Evolutionary conservation across 2,113 vertebrate genomes (phyloP).

Genomic region (Helogale parvula): DNA sequence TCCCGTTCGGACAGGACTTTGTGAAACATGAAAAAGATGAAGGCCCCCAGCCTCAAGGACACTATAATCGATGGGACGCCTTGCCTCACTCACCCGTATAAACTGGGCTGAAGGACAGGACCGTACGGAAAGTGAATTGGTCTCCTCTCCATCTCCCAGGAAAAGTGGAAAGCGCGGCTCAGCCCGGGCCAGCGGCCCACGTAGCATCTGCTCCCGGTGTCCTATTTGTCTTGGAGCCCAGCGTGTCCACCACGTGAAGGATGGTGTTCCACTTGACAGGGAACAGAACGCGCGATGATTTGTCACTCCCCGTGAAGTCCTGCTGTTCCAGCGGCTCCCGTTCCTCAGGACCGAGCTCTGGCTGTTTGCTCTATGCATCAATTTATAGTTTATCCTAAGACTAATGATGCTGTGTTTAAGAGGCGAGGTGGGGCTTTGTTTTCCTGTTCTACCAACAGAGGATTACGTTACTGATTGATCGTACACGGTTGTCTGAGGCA

Average conservation of each 20-base stretch:
- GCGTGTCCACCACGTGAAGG: background rate
- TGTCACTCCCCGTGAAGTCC: slow-evolving; percentile 63
- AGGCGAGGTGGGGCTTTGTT: slow-evolving; percentile 69
- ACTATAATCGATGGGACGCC: background rate
- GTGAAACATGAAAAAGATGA: background rate
- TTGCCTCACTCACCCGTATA: background rate
- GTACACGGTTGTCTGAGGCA: slow-evolving; percentile 26
- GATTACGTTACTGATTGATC: slow-evolving; percentile 61
- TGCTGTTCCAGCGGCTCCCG: slow-evolving; percentile 63
- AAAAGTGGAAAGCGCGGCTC: background rate
- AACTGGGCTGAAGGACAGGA: slow-evolving; percentile 42
- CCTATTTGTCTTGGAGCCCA: slow-evolving; percentile 37
- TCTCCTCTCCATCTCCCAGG: background rate
- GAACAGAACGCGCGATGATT: slow-evolving; percentile 13
- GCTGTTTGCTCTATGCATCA: slow-evolving; percentile 55
- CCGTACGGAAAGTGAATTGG: background rate
- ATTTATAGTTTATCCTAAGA: slow-evolving; percentile 68
- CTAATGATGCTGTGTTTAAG: slow-evolving; percentile 48
- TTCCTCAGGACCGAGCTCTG: background rate
- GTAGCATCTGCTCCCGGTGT: background rate
- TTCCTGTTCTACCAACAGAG: slow-evolving; percentile 65
- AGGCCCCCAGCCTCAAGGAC: background rate
- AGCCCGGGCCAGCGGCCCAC: background rate
- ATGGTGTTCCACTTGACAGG: slow-evolving; percentile 55
- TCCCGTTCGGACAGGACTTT: background rate